Evolutionary conservation across 2,888 invertebrate species (phyloP), one percentile per base, ranked within the genome.

Genomic region (Ditula angustiorana): DNA sequence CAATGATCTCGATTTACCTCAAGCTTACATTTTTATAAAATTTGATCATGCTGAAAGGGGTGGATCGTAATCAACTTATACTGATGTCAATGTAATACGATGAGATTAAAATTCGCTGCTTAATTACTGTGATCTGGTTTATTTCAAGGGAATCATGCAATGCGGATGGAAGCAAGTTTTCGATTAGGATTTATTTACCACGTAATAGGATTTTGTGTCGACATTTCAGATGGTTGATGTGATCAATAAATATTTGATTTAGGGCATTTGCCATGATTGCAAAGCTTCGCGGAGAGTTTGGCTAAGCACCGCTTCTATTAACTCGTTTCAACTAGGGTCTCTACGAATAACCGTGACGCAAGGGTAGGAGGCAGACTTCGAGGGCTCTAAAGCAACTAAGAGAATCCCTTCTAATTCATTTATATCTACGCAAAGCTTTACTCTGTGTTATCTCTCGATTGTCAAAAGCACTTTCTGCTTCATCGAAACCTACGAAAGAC

Each of bases 351-450:
- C 73, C 74, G 76, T 76, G 79, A 80, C 78, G 74, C 75, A 71
- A 61, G 62, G 63, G 80, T 79, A 75, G 71, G 80, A 85, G 85
- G 85, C 82, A 78, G 77, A 78, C 73, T 69, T 75, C 71, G 75
- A 82, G 86, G 86, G 76, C 76, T 83, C 86, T 88, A 89, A 80
- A 85, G 84, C 83, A 69, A 71, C 86, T 87, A 86, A 73, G 67
- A 75, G 75, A 82, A 75, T 83, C 79, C 85, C 79, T 78, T 79
- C 83, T 86, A 83, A 79, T 68, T 71, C 49, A 75, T 57, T 67
- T 73, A 76, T 77, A 75, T 80, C 87, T 90, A 90, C 83, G 85
- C 84, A 86, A 90, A 90, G 88, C 90, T 87, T 87, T 79, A 85
- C 81, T 82, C 79, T 75, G 77, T 77, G 73, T 73, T 68, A 61